Evolutionary conservation across 2,888 invertebrate genomes (phyloP).

Genomic region (Hydrotaea cyrtoneurina): DNA sequence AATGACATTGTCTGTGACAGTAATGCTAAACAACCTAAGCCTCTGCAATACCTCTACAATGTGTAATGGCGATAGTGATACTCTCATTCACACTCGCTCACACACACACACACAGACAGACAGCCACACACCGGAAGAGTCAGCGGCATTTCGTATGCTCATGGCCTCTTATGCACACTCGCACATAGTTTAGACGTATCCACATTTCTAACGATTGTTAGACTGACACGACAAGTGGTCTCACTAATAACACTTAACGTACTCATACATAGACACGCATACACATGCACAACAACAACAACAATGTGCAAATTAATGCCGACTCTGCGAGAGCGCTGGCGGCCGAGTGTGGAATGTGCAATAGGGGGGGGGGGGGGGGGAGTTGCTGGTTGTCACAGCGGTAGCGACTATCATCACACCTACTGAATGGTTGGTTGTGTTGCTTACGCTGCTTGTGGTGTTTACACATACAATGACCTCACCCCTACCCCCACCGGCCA

Average conservation of each 20-base stretch:
- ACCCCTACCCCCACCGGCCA: no score
- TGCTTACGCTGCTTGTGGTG: neutral
- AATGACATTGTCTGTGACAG: conserved; percentile 56
- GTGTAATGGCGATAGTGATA: conserved; percentile 16
- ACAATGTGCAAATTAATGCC: conserved; percentile 11
- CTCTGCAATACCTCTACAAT: conserved; percentile 32
- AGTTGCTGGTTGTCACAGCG: neutral
- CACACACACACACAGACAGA: neutral
- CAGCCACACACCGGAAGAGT: no score
- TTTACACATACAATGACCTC: neutral
- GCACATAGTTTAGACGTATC: neutral
- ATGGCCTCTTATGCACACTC: neutral
- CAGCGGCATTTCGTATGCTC: neutral
- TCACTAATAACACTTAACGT: conserved; percentile 56
- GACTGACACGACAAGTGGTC: conserved; percentile 57
- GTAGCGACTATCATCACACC: conserved; percentile 9
- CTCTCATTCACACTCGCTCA: conserved; percentile 8
- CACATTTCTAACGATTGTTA: conserved; percentile 39
- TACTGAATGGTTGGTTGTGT: no score
- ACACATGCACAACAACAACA: neutral
- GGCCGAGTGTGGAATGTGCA: neutral
- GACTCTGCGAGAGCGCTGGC: neutral
- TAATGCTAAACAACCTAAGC: conserved; percentile 35
- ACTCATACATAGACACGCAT: conserved; percentile 41
- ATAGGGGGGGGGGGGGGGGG: neutral